Base-by-base conservation (phyloP, 2,888 invertebrate species). In the Blastobasis lacticolella region DNA sequence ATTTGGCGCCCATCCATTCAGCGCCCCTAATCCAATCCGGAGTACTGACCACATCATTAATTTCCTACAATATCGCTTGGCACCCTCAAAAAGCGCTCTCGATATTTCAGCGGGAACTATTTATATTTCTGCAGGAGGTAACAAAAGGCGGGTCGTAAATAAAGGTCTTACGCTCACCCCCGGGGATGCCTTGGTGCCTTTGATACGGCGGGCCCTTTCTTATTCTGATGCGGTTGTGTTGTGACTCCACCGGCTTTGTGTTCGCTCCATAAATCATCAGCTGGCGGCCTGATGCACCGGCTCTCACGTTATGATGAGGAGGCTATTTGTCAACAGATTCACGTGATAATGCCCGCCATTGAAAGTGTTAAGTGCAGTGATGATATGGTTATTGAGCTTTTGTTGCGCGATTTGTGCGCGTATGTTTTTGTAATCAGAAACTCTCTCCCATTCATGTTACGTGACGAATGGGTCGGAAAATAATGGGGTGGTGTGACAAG, bases 41-140 rank as follows among this genome's bases (percentile, higher is more conserved):
- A 78, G 76, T 77, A 61, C 78, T 87, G 87, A 87, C 87, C 87
- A 85, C 81, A 78, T 86, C 88, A 88, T 88, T 87, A 87, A 87
- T 88, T 87, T 79, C 74, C 76, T 71, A 80, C 85, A 78, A 83
- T 82, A 82, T 81, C 75, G 71, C 83, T 75, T 81, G 75, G 71
- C 83, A 75, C 86, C 85, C 86, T 76, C 80, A 75, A 75, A 82
- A 77, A 78, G 69, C 69, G 68, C 66, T 71, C 73, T 69, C 79
- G 78, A 82, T 84, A 82, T 84, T 85, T 85, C 82, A 80, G 73
- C 78, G 77, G 61, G 73, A 80, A 86, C 87, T 87, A 86, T 88
- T 87, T 88, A 87, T 88, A 86, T 83, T 85, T 85, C 78, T 78
- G 23, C 23, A 23, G 69, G 71, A 67, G 73, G 73, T 73, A 83